Percentiles rank a stretch among this genome's conserved stretches.
Evolutionary conservation across 2,797 vertebrate genomes (phyloP).

Genomic region (Poliocrania exsul): DNA sequence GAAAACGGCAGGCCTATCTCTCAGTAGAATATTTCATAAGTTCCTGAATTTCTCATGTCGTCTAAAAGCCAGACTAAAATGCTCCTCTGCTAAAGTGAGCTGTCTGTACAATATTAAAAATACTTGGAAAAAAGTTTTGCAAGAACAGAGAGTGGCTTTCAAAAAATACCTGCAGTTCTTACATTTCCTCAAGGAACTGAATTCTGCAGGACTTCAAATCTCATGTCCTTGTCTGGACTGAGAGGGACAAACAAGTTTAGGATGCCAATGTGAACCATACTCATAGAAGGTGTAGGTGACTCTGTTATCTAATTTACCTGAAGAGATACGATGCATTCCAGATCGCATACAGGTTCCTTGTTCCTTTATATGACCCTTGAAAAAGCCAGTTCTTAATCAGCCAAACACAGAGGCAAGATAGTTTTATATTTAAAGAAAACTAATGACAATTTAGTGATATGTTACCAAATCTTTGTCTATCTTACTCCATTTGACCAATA

Average conservation of each 20-base stretch:
- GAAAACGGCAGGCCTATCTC: background rate
- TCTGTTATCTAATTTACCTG: background rate
- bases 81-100: background rate
- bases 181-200: background rate
- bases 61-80: background rate
- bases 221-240: background rate
- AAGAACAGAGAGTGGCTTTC: background rate
- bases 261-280: background rate
- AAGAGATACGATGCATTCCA: too few relatives aligned
- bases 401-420: background rate
- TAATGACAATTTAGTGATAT: background rate
- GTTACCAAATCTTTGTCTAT: background rate
- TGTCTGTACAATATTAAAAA: background rate
- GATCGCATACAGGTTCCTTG: background rate
- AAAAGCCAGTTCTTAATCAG: background rate
- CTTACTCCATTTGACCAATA: background rate
- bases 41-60: background rate
- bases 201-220: background rate
- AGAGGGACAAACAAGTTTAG: background rate
- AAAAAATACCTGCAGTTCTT: background rate
- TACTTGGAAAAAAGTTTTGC: background rate
- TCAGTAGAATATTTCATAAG: slow-evolving; percentile 1
- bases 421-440: background rate
- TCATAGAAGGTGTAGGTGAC: background rate
- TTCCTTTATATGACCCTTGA: background rate